Evolutionary conservation across 1,140 invertebrate genomes (phyloP), one percentile per base, ranked within the genome.

Genomic region (Xylocopa sonorina): DNA sequence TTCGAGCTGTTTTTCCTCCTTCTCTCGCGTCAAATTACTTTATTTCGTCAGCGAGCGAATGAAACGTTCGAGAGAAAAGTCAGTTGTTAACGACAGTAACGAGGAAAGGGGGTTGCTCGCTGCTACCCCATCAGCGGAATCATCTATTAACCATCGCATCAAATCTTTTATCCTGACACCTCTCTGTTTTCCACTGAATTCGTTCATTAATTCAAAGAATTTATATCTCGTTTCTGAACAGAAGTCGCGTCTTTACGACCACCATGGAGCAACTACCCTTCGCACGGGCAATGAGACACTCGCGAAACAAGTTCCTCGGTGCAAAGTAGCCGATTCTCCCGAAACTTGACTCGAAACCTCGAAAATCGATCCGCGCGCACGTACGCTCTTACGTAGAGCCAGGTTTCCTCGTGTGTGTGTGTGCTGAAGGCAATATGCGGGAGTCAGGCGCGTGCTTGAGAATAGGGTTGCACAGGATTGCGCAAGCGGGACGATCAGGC

Each of bases 391-490:
- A 48, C 10, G 27, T 29, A 46, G 18, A n/a, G 12, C 0, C n/a
- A 21, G 3, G 2, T n/a, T 2, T 46, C 4, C 32, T 6, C 18
- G 51, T 66, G 34, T 41, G 46, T 2, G 18, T n/a, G n/a, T n/a
- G 10, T 7, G 3, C 27, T 46, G 24, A 6, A 43, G 10, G 38
- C 29, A 51, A 46, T 5, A 60, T 48, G 16, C 27, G 9, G 32
- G 12, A 0, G n/a, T 14, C 21, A 0, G 48, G 51, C 73, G 29
- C 43, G 43, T 58, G 66, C 24, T 48, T 46, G 24, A 14, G 62
- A 55, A 57, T 34, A 58, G 68, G 58, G 38, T 78, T 78, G 68
- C 76, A 38, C 29, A 73, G 58, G 58, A 62, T 78, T 63, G 76
- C 48, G 68, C 58, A 73, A 78, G 34, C 46, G 66, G 12, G 41